Percentiles rank a stretch among this genome's conserved stretches.
Evolutionary conservation across 2,888 invertebrate species (phyloP).

Genomic region (Ormia ochracea): DNA sequence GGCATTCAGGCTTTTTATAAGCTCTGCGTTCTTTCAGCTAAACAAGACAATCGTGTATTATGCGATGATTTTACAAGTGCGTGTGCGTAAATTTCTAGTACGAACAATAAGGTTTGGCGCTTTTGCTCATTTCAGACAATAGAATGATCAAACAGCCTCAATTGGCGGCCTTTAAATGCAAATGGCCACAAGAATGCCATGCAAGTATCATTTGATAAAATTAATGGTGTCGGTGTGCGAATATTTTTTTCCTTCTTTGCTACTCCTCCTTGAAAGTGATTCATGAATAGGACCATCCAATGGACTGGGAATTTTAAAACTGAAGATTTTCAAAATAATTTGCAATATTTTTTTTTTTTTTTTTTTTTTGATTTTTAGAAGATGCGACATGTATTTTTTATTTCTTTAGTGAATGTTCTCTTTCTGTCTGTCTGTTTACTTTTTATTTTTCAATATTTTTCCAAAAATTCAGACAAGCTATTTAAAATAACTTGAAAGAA

Average conservation of each 20-base stretch:
- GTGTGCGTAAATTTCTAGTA: conserved; percentile 19
- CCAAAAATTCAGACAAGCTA: too few relatives aligned
- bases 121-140: conserved; percentile 4
- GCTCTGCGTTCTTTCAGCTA: not conserved
- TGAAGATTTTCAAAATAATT: too few relatives aligned
- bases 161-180: conserved; percentile 26
- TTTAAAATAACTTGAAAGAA: too few relatives aligned
- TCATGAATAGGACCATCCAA: too few relatives aligned
- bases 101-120: not conserved
- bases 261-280: not conserved
- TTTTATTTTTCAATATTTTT: too few relatives aligned
- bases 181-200: conserved; percentile 15
- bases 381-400: too few relatives aligned
- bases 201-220: conserved; percentile 16
- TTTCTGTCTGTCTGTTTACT: too few relatives aligned
- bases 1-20: not conserved
- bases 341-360: too few relatives aligned
- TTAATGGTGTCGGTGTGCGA: conserved; percentile 23
- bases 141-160: not conserved
- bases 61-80: conserved; percentile 10
- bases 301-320: too few relatives aligned
- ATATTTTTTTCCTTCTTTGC: not conserved
- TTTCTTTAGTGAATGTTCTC: too few relatives aligned
- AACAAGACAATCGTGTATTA: not conserved
- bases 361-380: too few relatives aligned